Conservation (phyloP, 2,113 vertebrate species). For the Colossoma macropomum region DNA sequence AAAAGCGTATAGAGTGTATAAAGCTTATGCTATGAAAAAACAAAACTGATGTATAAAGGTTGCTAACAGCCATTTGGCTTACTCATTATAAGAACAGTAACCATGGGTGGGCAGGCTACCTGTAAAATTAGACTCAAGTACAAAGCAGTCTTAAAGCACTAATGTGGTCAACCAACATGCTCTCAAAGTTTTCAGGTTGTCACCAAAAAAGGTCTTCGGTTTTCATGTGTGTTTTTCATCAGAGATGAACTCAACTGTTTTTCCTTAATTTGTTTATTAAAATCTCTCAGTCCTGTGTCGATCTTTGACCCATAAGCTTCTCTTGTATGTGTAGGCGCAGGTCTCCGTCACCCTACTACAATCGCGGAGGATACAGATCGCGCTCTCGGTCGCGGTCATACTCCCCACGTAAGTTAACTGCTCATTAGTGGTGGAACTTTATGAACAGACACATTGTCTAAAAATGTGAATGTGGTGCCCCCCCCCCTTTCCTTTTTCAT, state of each 20-base stretch:
- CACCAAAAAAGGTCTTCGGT: too few relatives aligned
- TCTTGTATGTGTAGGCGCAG: conserved; percentile 78
- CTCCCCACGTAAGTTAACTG: conserved; percentile 88
- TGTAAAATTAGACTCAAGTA: too few relatives aligned
- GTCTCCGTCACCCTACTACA: conserved; percentile 94
- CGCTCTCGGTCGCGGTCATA: conserved; percentile 93
- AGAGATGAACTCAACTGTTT: too few relatives aligned
- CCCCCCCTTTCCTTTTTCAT: neutral
- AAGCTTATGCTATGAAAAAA: too few relatives aligned
- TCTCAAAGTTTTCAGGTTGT: neutral
- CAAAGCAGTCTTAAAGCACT: too few relatives aligned
- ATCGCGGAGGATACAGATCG: conserved; percentile 90
- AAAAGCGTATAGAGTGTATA: too few relatives aligned
- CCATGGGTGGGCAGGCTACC: too few relatives aligned
- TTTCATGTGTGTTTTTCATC: too few relatives aligned
- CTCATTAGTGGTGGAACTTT: neutral
- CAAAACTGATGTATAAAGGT: too few relatives aligned
- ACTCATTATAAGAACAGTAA: too few relatives aligned
- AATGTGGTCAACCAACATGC: too few relatives aligned
- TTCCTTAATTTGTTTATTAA: neutral
- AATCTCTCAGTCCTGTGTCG: neutral
- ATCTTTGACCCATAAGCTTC: neutral
- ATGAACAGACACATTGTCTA: neutral
- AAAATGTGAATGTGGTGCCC: neutral
- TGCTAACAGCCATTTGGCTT: too few relatives aligned